Evolutionary conservation across 2,797 vertebrate genomes (phyloP).

Genomic region (Melanogrammus aeglefinus): DNA sequence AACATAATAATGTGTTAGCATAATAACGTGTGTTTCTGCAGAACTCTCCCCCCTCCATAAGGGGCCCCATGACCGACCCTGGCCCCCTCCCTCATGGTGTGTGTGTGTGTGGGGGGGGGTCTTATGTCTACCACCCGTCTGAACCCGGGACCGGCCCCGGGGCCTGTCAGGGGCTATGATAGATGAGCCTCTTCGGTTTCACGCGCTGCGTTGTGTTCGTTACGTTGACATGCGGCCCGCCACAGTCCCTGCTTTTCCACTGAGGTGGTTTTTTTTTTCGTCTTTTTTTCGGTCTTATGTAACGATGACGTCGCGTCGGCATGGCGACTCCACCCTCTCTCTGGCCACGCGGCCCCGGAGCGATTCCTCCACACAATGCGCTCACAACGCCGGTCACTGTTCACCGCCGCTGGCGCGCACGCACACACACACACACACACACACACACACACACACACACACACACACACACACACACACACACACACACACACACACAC

Average conservation of each 20-base stretch:
- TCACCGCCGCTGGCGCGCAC: neutral
- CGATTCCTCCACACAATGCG: neutral
- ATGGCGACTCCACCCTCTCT: slow-evolving; percentile 35
- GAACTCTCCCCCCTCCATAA: neutral
- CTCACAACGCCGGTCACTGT: neutral
- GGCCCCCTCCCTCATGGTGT: neutral
- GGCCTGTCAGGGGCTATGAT: neutral
- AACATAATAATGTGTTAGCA: too few species aligned
- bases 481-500: too few species aligned
- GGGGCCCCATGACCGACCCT: neutral
- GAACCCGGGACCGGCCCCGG: neutral
- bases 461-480: too few species aligned
- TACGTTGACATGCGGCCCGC: slow-evolving; percentile 22
- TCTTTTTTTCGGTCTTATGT: slow-evolving; percentile 38
- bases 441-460: neutral
- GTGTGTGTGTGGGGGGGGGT: neutral
- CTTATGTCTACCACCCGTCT: neutral
- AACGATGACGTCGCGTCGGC: slow-evolving; percentile 58
- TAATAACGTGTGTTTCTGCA: neutral
- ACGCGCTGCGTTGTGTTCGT: slow-evolving; percentile 20
- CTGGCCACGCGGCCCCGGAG: neutral
- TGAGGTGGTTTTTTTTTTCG: slow-evolving; percentile 7
- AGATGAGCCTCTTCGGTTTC: neutral
- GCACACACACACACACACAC: neutral
- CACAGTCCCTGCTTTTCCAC: slow-evolving; percentile 29